Conservation (phyloP, 2,113 vertebrate genomes). For the Coracopsis vasa region DNA sequence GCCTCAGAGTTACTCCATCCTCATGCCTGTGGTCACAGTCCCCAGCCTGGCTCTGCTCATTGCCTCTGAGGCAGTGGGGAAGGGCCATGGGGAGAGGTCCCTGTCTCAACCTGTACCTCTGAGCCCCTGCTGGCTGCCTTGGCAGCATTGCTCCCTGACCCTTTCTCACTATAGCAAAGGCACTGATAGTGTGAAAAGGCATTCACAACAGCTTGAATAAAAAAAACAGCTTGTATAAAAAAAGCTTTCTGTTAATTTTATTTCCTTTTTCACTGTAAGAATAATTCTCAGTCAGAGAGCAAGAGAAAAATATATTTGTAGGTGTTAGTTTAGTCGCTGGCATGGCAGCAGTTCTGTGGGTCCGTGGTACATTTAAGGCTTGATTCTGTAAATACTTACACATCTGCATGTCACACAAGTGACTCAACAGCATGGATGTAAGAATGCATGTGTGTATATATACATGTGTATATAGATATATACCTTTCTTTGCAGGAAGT, state of each 20-base stretch:
- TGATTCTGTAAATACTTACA: neutral
- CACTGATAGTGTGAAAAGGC: neutral
- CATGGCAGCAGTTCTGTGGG: neutral
- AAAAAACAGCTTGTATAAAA: neutral
- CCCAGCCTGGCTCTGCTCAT: accelerated
- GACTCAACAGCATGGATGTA: neutral
- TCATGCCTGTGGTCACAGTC: too few species aligned
- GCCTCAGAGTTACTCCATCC: accelerated
- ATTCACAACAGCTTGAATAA: neutral
- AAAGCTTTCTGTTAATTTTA: neutral
- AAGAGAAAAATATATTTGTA: neutral
- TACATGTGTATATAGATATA: accelerated
- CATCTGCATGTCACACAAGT: neutral
- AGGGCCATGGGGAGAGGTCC: neutral
- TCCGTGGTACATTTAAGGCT: neutral
- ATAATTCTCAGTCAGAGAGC: neutral
- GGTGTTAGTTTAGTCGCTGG: neutral
- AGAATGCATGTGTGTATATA: neutral
- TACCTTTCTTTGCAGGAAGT: neutral
- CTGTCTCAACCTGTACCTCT: neutral
- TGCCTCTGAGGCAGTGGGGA: neutral
- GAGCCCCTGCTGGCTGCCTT: accelerated
- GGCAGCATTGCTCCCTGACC: accelerated
- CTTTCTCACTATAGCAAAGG: neutral
- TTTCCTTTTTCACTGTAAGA: neutral